These are phyloP conservation scores for Subacronicta megacephala DNA, from an alignment of 2,888 invertebrate genomes.

Conservation along the genomic window DNA sequence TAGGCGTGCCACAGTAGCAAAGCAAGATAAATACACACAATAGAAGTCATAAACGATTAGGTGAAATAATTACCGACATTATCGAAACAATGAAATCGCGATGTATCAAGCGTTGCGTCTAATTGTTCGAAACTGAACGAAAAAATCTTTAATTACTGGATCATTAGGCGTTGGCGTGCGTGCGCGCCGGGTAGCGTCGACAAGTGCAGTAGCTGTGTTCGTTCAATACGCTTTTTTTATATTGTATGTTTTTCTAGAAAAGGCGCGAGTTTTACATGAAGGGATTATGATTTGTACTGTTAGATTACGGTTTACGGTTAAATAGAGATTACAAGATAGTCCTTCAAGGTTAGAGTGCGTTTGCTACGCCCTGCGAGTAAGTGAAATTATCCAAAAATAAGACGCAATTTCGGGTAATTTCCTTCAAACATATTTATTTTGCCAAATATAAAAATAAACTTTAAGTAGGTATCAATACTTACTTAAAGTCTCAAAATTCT, in stretches of 20 bases:
- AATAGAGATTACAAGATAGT: too few species aligned
- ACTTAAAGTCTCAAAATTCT: too few species aligned
- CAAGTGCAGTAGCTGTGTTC: conserved; percentile 42
- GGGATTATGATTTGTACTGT: too few species aligned
- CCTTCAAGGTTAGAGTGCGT: too few species aligned
- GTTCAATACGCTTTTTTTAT: conserved; percentile 11
- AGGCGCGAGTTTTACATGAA: too few species aligned
- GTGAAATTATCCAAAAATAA: too few species aligned
- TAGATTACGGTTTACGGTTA: too few species aligned
- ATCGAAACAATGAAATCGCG: conserved; percentile 67
- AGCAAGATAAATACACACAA: conserved; percentile 17
- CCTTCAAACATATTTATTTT: too few species aligned
- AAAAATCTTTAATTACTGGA: conserved; percentile 76
- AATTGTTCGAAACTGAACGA: conserved; percentile 74
- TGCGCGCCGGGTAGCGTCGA: conserved; percentile 63
- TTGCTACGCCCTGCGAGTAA: too few species aligned
- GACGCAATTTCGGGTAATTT: too few species aligned
- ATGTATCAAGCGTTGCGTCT: conserved; percentile 66
- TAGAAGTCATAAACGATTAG: conserved; percentile 31
- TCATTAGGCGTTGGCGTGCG: conserved; percentile 78
- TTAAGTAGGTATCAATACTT: too few species aligned
- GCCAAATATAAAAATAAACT: too few species aligned
- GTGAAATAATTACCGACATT: conserved; percentile 55
- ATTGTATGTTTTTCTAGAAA: conserved; percentile 9
- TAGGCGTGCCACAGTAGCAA: not conserved